A percentile compares a stretch with the other conserved stretches of the same genome.
phyloP scores from a whole-genome alignment of 2,888 invertebrate species.

The Chelonus formosanus region DNA sequence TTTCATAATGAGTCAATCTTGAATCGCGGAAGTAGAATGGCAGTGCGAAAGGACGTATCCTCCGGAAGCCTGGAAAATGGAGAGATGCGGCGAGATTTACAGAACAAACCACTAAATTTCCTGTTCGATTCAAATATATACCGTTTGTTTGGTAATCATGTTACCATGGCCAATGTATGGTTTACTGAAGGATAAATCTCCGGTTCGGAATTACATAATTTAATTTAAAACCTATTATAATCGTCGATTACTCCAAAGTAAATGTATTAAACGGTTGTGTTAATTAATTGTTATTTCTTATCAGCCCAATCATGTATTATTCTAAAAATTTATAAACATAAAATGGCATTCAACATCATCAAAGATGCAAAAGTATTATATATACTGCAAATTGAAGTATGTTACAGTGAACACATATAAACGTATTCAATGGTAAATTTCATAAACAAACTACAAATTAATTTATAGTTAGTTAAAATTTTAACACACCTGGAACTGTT shows the following conservation, averaged over 20 bases:
- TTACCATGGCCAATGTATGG: neutral
- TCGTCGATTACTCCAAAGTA: conserved; percentile 43
- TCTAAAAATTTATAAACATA: too few species aligned
- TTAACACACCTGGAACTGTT: too few species aligned
- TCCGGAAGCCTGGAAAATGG: conserved; percentile 24
- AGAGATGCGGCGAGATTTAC: conserved; percentile 37
- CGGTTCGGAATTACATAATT: neutral
- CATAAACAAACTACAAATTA: too few species aligned
- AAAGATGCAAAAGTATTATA: too few species aligned
- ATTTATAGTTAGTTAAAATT: too few species aligned
- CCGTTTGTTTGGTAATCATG: neutral
- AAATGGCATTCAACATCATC: too few species aligned
- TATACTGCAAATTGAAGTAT: too few species aligned
- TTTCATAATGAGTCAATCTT: conserved; percentile 31
- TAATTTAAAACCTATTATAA: too few species aligned
- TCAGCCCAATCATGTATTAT: neutral
- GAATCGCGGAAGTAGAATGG: conserved; percentile 27
- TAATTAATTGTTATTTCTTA: conserved; percentile 1
- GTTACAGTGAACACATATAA: too few species aligned
- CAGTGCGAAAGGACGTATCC: conserved; percentile 14
- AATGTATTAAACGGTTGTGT: neutral
- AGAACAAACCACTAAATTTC: conserved; percentile 61
- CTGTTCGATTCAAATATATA: conserved; percentile 62
- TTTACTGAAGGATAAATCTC: neutral
- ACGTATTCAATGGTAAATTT: too few species aligned